These are phyloP conservation scores for Saxidomus purpurata DNA, from an alignment of 1,140 invertebrate species.

Conservation along the genomic window DNA sequence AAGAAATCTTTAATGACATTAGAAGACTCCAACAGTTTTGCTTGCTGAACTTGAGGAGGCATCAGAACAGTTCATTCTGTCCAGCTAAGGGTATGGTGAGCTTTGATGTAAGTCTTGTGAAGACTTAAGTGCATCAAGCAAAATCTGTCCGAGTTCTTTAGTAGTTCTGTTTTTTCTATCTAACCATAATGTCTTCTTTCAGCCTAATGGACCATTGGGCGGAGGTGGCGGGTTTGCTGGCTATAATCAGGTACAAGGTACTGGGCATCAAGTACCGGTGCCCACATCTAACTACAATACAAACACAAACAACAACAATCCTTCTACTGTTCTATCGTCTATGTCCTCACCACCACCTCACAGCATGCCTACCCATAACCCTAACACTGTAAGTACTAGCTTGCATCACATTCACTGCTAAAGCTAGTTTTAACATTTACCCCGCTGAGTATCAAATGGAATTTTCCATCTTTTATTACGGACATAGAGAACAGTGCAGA, in stretches of 20 bases:
- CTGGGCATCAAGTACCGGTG: conserved; percentile 31
- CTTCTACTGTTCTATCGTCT: conserved; percentile 63
- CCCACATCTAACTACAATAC: conserved; percentile 54
- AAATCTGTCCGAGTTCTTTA: neutral
- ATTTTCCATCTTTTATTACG: too few species aligned
- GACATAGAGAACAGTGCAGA: too few species aligned
- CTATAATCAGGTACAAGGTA: conserved; percentile 67
- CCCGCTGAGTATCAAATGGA: neutral
- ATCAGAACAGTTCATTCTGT: too few species aligned
- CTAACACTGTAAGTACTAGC: conserved; percentile 69
- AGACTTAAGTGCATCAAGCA: neutral
- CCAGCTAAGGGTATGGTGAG: too few species aligned
- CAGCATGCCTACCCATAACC: conserved; percentile 63
- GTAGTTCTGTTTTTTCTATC: neutral
- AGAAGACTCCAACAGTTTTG: too few species aligned
- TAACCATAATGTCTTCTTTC: conserved; percentile 45
- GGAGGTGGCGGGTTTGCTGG: conserved; percentile 68
- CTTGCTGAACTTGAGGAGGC: too few species aligned
- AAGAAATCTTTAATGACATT: too few species aligned
- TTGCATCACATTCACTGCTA: conserved; percentile 14
- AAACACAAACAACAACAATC: conserved; percentile 63
- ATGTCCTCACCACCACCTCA: conserved; percentile 69
- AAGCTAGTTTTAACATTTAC: neutral
- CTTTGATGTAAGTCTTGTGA: neutral
- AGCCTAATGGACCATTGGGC: conserved; percentile 75